phyloP scores from a whole-genome alignment of 1,140 invertebrate species.

The Drosophila burlai region DNA sequence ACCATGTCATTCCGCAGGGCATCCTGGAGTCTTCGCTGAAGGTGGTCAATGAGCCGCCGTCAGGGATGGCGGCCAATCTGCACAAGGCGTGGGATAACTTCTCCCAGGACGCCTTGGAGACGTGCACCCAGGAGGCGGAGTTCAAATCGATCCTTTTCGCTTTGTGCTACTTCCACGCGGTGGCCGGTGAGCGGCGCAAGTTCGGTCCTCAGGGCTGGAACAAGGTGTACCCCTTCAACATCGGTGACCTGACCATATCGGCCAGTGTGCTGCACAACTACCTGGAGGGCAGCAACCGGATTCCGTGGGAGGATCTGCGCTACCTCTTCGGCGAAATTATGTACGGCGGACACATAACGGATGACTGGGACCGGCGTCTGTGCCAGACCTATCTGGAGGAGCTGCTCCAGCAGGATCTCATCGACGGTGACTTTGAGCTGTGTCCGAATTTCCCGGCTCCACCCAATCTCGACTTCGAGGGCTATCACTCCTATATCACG shows the following conservation, averaged over 20 bases:
- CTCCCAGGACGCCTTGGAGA: slow-evolving; percentile 96
- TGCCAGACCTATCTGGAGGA: slow-evolving; percentile 96
- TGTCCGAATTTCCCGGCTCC: slow-evolving; percentile 94
- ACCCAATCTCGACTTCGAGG: slow-evolving; percentile 93
- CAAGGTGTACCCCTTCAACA: slow-evolving; percentile 92
- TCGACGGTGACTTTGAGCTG: slow-evolving; percentile 93
- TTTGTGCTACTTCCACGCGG: slow-evolving; percentile 98
- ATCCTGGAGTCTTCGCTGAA: slow-evolving; percentile 97
- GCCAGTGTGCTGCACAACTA: slow-evolving; percentile 97
- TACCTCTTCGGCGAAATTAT: slow-evolving; percentile 98
- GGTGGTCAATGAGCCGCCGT: slow-evolving; percentile 98
- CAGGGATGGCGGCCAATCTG: slow-evolving; percentile 96
- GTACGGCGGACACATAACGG: slow-evolving; percentile 98
- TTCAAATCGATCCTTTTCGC: slow-evolving; percentile 97
- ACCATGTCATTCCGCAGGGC: slow-evolving; percentile 90
- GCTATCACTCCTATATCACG: slow-evolving; percentile 96
- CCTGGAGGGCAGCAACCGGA: slow-evolving; percentile 94
- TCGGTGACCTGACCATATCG: slow-evolving; percentile 96
- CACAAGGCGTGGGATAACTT: slow-evolving; percentile 98
- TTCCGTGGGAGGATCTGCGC: slow-evolving; percentile 97
- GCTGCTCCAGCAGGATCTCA: slow-evolving; percentile 93
- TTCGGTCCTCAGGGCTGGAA: slow-evolving; percentile 99
- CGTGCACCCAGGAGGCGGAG: slow-evolving; percentile 96
- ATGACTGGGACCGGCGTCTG: slow-evolving; percentile 96
- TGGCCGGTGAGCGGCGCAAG: slow-evolving; percentile 96